Base-by-base conservation (phyloP, 2,888 invertebrate genomes). In the Drosophila tripunctata region DNA sequence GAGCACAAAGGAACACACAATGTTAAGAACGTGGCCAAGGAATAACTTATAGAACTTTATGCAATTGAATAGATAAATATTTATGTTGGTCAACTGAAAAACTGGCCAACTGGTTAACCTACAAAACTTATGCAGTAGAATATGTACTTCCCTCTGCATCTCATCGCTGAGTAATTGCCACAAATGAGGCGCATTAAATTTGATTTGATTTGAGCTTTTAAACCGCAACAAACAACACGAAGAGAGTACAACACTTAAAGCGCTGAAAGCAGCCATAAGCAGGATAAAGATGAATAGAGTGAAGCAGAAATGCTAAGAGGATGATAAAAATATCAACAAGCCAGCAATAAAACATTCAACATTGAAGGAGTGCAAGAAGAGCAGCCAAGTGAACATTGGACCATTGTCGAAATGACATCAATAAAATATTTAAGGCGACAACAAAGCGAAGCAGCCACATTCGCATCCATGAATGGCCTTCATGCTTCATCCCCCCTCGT, bases 341-440 rank as follows among this genome's bases (percentile, higher is more conserved):
- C 56, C 69, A 74, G 67, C 69, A 79, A 79, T 82, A 72, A 68
- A 82, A 71, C 61, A 82, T 78, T 73, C 61, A 75, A 33, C 56
- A 48, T 57, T 57, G 36, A 51, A 60, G 58, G 8, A 77, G 47
- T 44, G 56, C 30, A 38, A 48, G 36, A 21, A 31, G 55, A 62
- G 77, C 79, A 70, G 52, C 60, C 68, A 79, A 82, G 79, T 83
- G 74, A 77, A 61, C 74, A 75, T 63, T 71, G 65, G 56, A 76
- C 66, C 54, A 78, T 85, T 87, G 83, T 85, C 73, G 64, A 74
- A 84, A 84, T 73, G 79, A 79, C 87, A 82, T 85, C 75, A 83
- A 85, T 85, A 82, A 85, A 82, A 87, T 75, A 79, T 78, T 82
- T 67, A 85, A 77, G 66, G 70, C 62, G 65, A 67, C 71, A 83